Evolutionary conservation across 2,797 vertebrate species (phyloP), one percentile per base, ranked within the genome.

Genomic region (Tapera naevia): DNA sequence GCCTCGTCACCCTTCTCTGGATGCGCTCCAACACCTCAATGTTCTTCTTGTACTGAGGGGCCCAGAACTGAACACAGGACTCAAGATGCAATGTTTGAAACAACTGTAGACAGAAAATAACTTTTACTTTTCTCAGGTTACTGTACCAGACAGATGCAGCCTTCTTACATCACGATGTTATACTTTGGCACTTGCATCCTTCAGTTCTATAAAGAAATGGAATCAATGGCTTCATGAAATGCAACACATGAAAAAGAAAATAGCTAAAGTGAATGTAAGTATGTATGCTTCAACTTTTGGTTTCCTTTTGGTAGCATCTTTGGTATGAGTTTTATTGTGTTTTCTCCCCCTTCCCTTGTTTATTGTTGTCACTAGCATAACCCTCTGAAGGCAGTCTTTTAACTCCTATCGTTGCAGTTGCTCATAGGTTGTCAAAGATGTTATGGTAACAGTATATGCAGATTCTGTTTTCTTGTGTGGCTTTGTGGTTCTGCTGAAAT

Each of bases 21-120:
- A n/a, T n/a, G n/a, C n/a, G n/a, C n/a, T n/a, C n/a, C n/a, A n/a
- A n/a, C n/a, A n/a, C n/a, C n/a, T n/a, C n/a, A n/a, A n/a, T n/a
- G n/a, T n/a, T n/a, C n/a, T n/a, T n/a, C n/a, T n/a, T n/a, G n/a
- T n/a, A n/a, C n/a, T n/a, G n/a, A n/a, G n/a, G n/a, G n/a, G n/a
- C n/a, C n/a, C n/a, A n/a, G n/a, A n/a, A n/a, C n/a, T n/a, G n/a
- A n/a, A n/a, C n/a, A n/a, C n/a, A n/a, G n/a, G n/a, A n/a, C n/a
- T n/a, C n/a, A n/a, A 88, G 65, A 35, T n/a, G 19, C 35, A 79
- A 23, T 37, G 18, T 84, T 83, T 84, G 56, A 88, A 91, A 93
- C 24, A 71, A 43, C 24, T 18, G 11, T n/a, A 25, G 23, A 9
- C 11, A 43, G 51, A 90, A 66, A 46, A 32, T 4, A 43, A 24